A percentile compares a stretch with the other conserved stretches of the same genome.
Conservation (phyloP, 2,797 vertebrate genomes). For the Sus cebifrons region DNA sequence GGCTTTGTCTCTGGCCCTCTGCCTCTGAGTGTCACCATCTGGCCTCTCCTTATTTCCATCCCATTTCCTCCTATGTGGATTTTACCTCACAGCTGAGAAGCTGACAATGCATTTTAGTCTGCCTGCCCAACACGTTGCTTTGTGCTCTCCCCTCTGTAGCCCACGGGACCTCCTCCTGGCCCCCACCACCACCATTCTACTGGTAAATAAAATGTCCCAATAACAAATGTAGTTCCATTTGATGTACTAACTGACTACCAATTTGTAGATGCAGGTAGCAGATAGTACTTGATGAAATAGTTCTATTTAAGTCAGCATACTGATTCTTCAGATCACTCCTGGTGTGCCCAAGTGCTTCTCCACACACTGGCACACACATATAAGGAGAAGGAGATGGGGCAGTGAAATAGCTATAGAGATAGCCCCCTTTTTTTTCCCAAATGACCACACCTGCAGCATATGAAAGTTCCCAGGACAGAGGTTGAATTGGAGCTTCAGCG, state of each 20-base stretch:
- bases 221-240: not conserved
- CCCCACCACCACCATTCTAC: rapidly evolving
- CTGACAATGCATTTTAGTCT: not conserved
- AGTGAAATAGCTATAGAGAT: not conserved
- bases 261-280: not conserved
- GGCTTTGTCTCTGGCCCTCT: not conserved
- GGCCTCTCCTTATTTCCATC: not conserved
- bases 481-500: too few relatives aligned
- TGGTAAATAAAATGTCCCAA: not conserved
- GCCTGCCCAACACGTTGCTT: not conserved
- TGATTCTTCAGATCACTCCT: not conserved
- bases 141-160: not conserved
- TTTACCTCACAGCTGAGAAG: not conserved
- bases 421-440: too few relatives aligned
- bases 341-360: not conserved
- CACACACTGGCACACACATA: not conserved
- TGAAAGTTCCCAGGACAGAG: too few relatives aligned
- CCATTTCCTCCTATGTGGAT: not conserved
- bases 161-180: not conserved
- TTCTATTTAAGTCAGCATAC: not conserved
- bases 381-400: not conserved
- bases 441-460: too few relatives aligned
- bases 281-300: not conserved
- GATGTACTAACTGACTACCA: too few relatives aligned
- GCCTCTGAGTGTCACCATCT: not conserved